phyloP scores from a whole-genome alignment of 2,113 vertebrate genomes.

The Vulpes ferrilata region DNA sequence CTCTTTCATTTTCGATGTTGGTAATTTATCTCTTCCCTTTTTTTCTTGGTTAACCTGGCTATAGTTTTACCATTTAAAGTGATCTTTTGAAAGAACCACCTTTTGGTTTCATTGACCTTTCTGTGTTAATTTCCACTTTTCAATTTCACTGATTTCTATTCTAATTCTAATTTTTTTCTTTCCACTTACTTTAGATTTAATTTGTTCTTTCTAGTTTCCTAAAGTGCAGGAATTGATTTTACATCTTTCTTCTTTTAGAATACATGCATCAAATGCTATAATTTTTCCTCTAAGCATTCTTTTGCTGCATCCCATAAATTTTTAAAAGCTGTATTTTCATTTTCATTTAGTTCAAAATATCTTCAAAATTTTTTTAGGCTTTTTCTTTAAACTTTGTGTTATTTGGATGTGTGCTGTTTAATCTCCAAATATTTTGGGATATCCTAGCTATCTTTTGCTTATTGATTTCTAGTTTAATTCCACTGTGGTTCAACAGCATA shows the following conservation, averaged over 20 bases:
- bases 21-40: neutral
- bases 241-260: neutral
- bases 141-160: neutral
- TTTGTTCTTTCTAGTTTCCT: neutral
- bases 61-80: neutral
- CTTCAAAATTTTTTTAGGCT: neutral
- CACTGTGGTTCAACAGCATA: neutral
- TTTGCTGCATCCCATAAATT: neutral
- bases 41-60: neutral
- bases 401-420: neutral
- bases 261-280: neutral
- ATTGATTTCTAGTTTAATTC: neutral
- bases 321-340: neutral
- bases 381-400: neutral
- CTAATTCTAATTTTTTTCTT: neutral
- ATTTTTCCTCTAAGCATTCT: neutral
- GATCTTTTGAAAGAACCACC: neutral
- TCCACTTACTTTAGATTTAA: neutral
- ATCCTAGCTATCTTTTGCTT: neutral
- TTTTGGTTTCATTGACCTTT: neutral
- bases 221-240: neutral
- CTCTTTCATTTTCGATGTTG: neutral
- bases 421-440: neutral
- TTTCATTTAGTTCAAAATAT: neutral
- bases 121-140: neutral